Percentiles rank a stretch among this genome's conserved stretches.
These are phyloP conservation scores for Anas capensis DNA, from an alignment of 2,797 vertebrate species.

Conservation along the genomic window DNA sequence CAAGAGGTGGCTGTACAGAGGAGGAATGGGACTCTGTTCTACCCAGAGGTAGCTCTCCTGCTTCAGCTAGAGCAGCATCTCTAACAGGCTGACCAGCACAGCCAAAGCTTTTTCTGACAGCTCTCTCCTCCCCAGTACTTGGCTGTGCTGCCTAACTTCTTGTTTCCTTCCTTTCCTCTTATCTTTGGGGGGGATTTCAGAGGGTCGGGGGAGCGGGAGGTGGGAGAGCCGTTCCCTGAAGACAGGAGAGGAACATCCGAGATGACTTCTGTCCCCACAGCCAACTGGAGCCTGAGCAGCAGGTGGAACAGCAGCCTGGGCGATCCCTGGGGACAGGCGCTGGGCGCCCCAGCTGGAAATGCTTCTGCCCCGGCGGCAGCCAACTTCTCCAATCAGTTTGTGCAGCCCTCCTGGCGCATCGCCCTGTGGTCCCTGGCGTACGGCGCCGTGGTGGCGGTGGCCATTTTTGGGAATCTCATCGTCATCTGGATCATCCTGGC, in stretches of 20 bases:
- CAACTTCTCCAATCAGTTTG: constrained; percentile 89
- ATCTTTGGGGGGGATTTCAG: neutral
- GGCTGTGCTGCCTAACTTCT: neutral
- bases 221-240: neutral
- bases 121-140: neutral
- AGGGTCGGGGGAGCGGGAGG: neutral
- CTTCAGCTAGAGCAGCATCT: neutral
- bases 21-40: neutral
- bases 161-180: neutral
- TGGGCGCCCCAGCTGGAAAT: neutral
- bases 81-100: neutral
- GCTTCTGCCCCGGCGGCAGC: constrained; percentile 13
- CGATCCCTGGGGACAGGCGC: neutral
- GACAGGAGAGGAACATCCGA: neutral
- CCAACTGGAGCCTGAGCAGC: neutral
- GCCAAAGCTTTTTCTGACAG: neutral
- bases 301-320: constrained; percentile 33
- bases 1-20: neutral
- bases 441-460: constrained; percentile 87
- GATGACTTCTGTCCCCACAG: constrained; percentile 45
- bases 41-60: neutral
- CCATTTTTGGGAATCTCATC: constrained; percentile 90
- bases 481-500: constrained; percentile 96
- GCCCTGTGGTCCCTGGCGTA: constrained; percentile 93
- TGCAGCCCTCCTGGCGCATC: constrained; percentile 92